Base-by-base conservation (phyloP, 2,888 invertebrate species). In the Camponotus fellah region DNA sequence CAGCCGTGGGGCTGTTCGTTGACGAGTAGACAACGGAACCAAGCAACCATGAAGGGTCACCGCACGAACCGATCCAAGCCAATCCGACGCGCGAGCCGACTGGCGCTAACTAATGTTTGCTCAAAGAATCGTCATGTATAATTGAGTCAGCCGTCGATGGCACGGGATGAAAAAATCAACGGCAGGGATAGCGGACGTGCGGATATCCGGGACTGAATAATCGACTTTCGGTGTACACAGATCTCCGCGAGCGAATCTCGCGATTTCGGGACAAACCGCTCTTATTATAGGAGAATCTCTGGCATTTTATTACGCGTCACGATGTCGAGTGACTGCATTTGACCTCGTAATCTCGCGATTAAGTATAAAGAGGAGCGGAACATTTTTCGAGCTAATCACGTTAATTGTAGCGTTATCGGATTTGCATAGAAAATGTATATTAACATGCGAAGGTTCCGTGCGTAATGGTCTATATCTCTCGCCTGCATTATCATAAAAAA, bases 31-130 rank as follows among this genome's bases (percentile, higher is more conserved):
- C 93, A 94, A 94, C 93, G 92, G 93, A 93, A 90, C 87, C 93
- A 91, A 93, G 93, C 88, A 93, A 93, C 92, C 93, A 92, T 94
- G 92, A 94, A 94, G 93, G 93, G 94, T 93, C 93, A 92, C 92
- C 93, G 72, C 93, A 91, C 84, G 92, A 91, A 90, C 92, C 91
- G 92, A 92, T 92, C 92, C 92, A 88, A 92, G 91, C 91, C 92
- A 92, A 92, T 92, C 92, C 91, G 81, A 72, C 85, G 79, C 86
- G 90, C 86, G 88, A 81, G 83, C 86, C 91, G 89, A 82, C 85
- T 90, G 88, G 91, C 90, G 92, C 95, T 95, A 95, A 94, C 94
- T 95, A 94, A 94, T 94, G 94, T 95, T 95, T 95, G 93, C 93
- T 91, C 92, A 93, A 94, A 93, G 93, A 94, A 94, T 94, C 92